Base-by-base conservation (phyloP, 2,888 invertebrate genomes). In the Epsilonema sp. region DNA sequence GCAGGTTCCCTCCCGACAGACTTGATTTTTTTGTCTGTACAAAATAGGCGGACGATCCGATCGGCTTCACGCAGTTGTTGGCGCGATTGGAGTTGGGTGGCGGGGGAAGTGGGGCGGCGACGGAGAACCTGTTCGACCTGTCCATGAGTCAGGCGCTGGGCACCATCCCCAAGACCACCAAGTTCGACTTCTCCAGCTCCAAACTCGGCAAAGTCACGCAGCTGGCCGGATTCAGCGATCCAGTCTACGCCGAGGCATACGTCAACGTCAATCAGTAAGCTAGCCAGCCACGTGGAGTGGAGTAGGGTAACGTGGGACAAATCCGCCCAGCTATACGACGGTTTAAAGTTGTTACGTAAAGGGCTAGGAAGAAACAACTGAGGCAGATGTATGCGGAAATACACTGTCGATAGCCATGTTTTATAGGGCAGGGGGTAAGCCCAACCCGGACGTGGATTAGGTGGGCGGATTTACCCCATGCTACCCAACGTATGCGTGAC, bases 191-290 rank as follows among this genome's bases (percentile, higher is more conserved):
- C 31, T 67, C 70, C 23, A 64, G 71, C 11, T 71, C 73, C 24
- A 75, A 75, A 58, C 64, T 76, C 13, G 75, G 72, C 61, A 75
- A 75, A 66, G 86, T 89, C 53, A 87, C 89, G 36, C 97, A 97
- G 68, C 73, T 99, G 61, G 94, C 97, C 2, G 97, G 94, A 16
- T 94, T 94, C 72, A 90, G 90, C 0, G 97, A 99, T 74, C 94
- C 97, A 0, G 92, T 99, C 51, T 99, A 99, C 68, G 87, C 97
- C 0, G 97, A 99, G 72, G 94, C 97, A n/a, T 86, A 94, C 63
- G 94, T 99, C 1, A 82, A 94, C 67, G 94, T 99, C 56, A 90
- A 90, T 70, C 90, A 90, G 66, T 64, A 61, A 38, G 45, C 68
- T 4, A n/a, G n/a, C n/a, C n/a, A n/a, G n/a, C n/a, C n/a, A n/a